Base-by-base conservation (phyloP, 2,888 invertebrate species). In the Zaprionus obscuricornis region DNA sequence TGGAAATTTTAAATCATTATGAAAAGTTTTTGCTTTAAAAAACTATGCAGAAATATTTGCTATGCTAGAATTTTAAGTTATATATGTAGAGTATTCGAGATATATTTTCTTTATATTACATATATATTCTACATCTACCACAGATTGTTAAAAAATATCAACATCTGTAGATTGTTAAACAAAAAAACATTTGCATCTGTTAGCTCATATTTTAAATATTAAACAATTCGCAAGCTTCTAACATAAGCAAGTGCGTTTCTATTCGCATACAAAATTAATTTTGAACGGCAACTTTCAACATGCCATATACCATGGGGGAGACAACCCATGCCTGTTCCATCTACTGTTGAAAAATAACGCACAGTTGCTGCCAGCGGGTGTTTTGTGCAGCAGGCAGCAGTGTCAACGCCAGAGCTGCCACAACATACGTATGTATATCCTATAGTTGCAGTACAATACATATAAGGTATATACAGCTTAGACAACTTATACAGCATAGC, bases 181-280 rank as follows among this genome's bases (percentile, higher is more conserved):
- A n/a, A n/a, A n/a, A n/a, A n/a, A n/a, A n/a, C n/a, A 31, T 54
- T 70, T 62, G 50, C 60, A 60, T 42, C 26, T 46, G 49, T 37
- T 46, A 40, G 37, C 26, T 4, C 10, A 18, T 11, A 16, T 40
- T 59, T 75, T 58, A 57, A 68, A 65, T 69, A 66, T 70, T 74
- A 37, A 71, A 18, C 20, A 34, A 11, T 40, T 33, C 22, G 40
- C 14, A 24, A 37, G 34, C 50, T 17, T 34, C 39, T 11, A 16
- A 40, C 20, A 27, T n/a, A 16, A 60, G 42, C 49, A 62, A 79
- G 56, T 57, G 65, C 63, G 58, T 37, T 36, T 2, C n/a, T 31
- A 13, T n/a, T n/a, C 31, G 65, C 63, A 78, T 73, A 56, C 46
- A 54, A 83, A 75, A 75, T 82, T 78, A 59, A 78, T 79, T 73